Base-by-base conservation (phyloP, 2,113 vertebrate species). In the Rhagologus leucostigma region DNA sequence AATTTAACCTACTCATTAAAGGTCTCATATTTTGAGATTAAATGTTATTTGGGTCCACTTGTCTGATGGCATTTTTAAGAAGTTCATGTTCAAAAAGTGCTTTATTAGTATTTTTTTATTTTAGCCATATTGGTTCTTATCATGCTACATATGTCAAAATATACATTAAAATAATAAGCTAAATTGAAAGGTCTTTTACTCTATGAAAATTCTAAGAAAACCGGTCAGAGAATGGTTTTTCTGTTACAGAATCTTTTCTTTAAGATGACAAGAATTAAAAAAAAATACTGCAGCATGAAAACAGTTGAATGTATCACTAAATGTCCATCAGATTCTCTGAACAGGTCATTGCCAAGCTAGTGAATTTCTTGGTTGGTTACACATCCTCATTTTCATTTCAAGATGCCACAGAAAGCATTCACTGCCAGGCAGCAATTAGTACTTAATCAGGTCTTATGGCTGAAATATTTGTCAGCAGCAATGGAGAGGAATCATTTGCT, bases 321-420 rank as follows among this genome's bases (percentile, higher is more conserved):
- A 35, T 50, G 50, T 87, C 78, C 63, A 70, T 92, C 44, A 73
- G 57, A 53, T 79, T 89, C 42, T 94, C 69, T 78, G 37, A 91
- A 77, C 41, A 96, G 86, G 82, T 77, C 73, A 64, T 73, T 94
- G 50, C 67, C 65, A 82, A 83, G 69, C 67, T 89, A 84, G 41
- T 80, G 59, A 84, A 93, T 92, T 97, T 96, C 89, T 84, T 97
- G 82, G 65, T 87, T 97, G 95, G 84, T 82, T 96, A 94, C 91
- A 77, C 90, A 92, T 77, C 80, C 89, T 96, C 84, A 95, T 96
- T 95, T 97, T 96, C 90, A 90, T 97, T 97, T 97, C 80, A 95
- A 90, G 84, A 87, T 96, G 84, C 68, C 62, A 87, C 27, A 53
- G 81, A 97, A 96, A 92, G 26, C 49, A 90, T 91, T 97, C 39